Conservation (phyloP, 2,797 vertebrate species). For the Melanotaenia maccullochi region DNA sequence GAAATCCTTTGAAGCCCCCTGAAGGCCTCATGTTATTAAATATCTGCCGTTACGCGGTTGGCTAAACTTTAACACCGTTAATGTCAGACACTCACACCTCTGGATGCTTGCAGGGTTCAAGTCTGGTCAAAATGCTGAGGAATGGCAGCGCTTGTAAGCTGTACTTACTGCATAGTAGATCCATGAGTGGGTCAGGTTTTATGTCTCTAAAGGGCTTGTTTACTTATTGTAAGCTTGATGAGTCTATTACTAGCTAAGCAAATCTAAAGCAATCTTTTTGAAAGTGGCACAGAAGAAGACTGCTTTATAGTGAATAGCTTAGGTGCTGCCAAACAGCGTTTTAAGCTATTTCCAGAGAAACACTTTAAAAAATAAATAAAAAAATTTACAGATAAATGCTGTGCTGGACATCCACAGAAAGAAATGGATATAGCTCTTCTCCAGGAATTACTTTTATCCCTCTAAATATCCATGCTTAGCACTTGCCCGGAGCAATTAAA, state of each 20-base stretch:
- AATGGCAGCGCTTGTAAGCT: neutral
- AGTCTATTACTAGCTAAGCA: neutral
- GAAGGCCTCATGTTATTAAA: slow-evolving; percentile 49
- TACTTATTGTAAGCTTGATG: neutral
- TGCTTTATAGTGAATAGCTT: no score
- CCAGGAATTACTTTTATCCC: no score
- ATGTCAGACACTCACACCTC: slow-evolving; percentile 40
- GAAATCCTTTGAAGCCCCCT: slow-evolving; percentile 65
- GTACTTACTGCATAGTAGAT: neutral
- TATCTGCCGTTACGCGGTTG: slow-evolving; percentile 29
- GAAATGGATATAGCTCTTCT: no score
- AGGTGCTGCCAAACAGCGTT: no score
- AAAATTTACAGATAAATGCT: no score
- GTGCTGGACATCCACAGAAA: no score
- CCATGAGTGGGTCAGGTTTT: neutral
- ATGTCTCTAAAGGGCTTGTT: neutral
- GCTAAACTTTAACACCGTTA: slow-evolving; percentile 49
- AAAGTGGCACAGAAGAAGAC: no score
- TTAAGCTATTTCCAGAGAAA: no score
- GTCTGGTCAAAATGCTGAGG: neutral
- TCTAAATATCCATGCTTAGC: no score
- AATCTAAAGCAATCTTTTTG: no score
- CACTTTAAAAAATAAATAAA: no score
- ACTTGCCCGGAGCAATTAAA: no score
- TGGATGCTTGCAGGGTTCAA: slow-evolving; percentile 13